Evolutionary conservation across 1,140 invertebrate genomes (phyloP).

Genomic region (Paralvinella palmiformis): DNA sequence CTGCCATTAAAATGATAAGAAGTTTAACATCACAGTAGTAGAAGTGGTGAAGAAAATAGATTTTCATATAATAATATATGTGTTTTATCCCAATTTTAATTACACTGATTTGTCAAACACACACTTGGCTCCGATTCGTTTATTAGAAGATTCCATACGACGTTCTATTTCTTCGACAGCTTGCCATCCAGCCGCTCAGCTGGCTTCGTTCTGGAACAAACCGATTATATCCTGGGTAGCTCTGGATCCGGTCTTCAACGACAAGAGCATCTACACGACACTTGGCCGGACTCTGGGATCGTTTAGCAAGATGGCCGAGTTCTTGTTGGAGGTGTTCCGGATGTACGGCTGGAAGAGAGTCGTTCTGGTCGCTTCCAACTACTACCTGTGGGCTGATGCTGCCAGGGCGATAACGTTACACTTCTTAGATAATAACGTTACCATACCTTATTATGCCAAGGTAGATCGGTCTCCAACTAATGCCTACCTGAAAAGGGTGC

Average conservation of each 20-base stretch:
- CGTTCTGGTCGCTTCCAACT: slow-evolving; percentile 1
- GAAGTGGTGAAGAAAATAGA: too few relatives aligned
- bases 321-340: slow-evolving; percentile 15
- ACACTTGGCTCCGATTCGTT: too few relatives aligned
- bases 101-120: too few relatives aligned
- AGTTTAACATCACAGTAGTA: too few relatives aligned
- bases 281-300: slow-evolving; percentile 16
- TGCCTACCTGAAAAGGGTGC: not conserved
- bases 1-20: too few relatives aligned
- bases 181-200: slow-evolving; percentile 16
- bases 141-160: not conserved
- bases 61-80: too few relatives aligned
- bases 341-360: slow-evolving; percentile 6
- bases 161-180: not conserved
- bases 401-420: not conserved
- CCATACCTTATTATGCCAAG: not conserved
- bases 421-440: not conserved
- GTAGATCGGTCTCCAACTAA: not conserved
- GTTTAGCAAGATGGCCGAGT: slow-evolving; percentile 17
- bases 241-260: slow-evolving; percentile 14
- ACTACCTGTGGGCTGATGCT: not conserved
- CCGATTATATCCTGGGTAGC: slow-evolving; percentile 21
- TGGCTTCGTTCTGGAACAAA: slow-evolving; percentile 22
- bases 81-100: too few relatives aligned
- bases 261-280: slow-evolving; percentile 12